A percentile compares a stretch with the other conserved stretches of the same genome.
These are phyloP conservation scores for Siniperca scherzeri DNA, from an alignment of 2,797 vertebrate genomes.

Conservation along the genomic window DNA sequence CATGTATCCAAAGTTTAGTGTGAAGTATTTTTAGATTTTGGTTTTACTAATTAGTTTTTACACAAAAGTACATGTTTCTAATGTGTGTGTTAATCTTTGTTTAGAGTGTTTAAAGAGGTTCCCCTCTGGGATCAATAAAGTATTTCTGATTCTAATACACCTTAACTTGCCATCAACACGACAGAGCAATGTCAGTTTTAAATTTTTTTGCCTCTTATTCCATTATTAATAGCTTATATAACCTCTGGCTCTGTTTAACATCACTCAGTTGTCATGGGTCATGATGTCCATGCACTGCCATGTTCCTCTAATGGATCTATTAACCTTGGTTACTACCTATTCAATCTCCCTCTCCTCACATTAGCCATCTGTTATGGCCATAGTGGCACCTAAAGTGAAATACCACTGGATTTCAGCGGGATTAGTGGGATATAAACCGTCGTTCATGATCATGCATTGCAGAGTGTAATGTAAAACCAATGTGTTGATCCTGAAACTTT, in stretches of 20 bases:
- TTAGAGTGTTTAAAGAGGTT: no score
- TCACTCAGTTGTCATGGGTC: slow-evolving; percentile 40
- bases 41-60: not conserved
- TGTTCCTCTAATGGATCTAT: slow-evolving; percentile 53
- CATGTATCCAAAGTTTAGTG: no score
- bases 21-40: not conserved
- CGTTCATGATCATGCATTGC: not conserved
- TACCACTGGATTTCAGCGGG: not conserved
- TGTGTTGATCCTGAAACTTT: not conserved
- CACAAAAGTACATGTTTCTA: not conserved
- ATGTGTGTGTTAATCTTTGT: not conserved
- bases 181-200: not conserved
- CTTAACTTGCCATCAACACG: not conserved
- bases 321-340: slow-evolving; percentile 30
- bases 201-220: not conserved
- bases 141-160: no score
- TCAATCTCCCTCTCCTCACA: slow-evolving; percentile 5
- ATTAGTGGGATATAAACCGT: not conserved
- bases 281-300: slow-evolving; percentile 5
- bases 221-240: slow-evolving; percentile 39
- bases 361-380: not conserved
- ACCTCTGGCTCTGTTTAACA: slow-evolving; percentile 36
- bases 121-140: no score
- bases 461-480: not conserved
- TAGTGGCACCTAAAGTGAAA: not conserved